These are phyloP conservation scores for Apamea sordens DNA, from an alignment of 2,888 invertebrate genomes.

Conservation along the genomic window DNA sequence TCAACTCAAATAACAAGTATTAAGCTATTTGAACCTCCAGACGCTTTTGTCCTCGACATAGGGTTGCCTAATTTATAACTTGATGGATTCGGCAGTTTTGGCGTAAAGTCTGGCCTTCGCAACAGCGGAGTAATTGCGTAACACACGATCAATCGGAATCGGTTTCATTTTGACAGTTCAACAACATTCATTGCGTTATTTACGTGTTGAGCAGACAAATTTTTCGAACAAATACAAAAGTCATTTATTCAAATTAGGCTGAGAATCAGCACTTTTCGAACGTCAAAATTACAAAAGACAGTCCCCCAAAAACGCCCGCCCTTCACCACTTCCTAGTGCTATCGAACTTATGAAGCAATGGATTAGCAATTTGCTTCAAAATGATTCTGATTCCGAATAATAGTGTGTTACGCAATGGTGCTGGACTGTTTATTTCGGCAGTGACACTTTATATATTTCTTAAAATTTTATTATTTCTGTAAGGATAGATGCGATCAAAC, in stretches of 20 bases:
- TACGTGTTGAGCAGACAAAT: not conserved
- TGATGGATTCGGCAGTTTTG: not conserved
- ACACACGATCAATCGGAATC: not conserved
- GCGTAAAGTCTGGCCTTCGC: too few relatives aligned
- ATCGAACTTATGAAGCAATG: too few relatives aligned
- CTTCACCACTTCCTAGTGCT: too few relatives aligned
- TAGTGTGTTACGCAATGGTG: too few relatives aligned
- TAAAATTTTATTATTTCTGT: not conserved
- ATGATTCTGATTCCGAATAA: too few relatives aligned
- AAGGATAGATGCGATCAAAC: not conserved
- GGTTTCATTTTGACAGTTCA: too few relatives aligned
- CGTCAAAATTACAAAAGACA: too few relatives aligned
- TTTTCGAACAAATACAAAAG: too few relatives aligned
- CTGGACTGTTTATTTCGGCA: not conserved
- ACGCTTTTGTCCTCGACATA: slow-evolving; percentile 41
- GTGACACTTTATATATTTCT: not conserved
- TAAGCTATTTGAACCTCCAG: slow-evolving; percentile 39
- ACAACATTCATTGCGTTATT: not conserved
- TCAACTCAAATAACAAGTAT: slow-evolving; percentile 40
- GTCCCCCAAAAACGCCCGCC: too few relatives aligned
- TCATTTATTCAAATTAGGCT: too few relatives aligned
- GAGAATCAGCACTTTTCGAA: too few relatives aligned
- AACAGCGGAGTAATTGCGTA: not conserved
- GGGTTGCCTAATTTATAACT: slow-evolving; percentile 29
- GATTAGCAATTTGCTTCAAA: too few relatives aligned